phyloP scores from a whole-genome alignment of 1,140 invertebrate genomes.

The Eueides isabella region DNA sequence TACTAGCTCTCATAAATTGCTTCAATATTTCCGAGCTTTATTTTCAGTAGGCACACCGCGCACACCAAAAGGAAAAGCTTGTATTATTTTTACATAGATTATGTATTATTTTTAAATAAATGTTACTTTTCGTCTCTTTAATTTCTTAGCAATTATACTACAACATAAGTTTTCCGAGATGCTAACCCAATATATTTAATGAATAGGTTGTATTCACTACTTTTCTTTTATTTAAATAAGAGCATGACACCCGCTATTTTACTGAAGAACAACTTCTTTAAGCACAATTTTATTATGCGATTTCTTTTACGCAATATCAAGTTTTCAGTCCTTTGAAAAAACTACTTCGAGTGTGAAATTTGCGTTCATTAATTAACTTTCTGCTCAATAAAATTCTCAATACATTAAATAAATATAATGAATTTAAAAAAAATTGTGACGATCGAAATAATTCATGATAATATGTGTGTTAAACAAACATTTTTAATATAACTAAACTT shows the following conservation, averaged over 20 bases:
- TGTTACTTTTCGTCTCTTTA: too few species aligned
- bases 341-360: conserved; percentile 71
- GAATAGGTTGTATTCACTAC: background rate
- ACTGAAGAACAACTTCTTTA: conserved; percentile 34
- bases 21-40: too few species aligned
- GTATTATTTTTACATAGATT: too few species aligned
- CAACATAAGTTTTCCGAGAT: too few species aligned
- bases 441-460: too few species aligned
- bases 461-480: too few species aligned
- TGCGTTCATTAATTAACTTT: conserved; percentile 68
- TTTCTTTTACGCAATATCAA: conserved; percentile 67
- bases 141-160: too few species aligned
- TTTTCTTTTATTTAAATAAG: background rate
- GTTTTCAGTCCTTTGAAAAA: conserved; percentile 69
- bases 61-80: too few species aligned
- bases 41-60: too few species aligned
- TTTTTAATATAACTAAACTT: too few species aligned
- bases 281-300: conserved; percentile 68
- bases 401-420: conserved; percentile 45
- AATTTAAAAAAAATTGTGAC: background rate
- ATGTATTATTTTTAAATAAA: too few species aligned
- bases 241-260: background rate
- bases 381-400: conserved; percentile 70
- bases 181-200: background rate
- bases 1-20: too few species aligned